A percentile compares a stretch with the other conserved stretches of the same genome.
phyloP scores from a whole-genome alignment of 2,797 vertebrate genomes.

The Lepilemur ruficaudatus region DNA sequence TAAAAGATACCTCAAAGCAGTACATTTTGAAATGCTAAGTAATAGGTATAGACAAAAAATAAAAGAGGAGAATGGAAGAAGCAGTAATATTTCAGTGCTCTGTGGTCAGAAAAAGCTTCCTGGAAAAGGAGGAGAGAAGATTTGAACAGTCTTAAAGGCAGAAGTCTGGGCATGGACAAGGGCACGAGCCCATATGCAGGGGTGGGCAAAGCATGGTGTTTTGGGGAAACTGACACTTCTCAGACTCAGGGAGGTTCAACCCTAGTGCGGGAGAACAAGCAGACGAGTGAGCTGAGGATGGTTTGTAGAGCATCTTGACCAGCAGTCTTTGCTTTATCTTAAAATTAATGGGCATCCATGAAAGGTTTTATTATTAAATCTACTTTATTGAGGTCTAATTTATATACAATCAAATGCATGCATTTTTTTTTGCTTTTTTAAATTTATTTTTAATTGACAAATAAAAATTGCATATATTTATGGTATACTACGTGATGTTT shows the following conservation, averaged over 20 bases:
- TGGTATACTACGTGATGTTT: neutral
- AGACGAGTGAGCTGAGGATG: neutral
- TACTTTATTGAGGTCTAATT: neutral
- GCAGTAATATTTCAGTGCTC: neutral
- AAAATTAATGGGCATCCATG: neutral
- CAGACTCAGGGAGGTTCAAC: neutral
- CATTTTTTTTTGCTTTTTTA: neutral
- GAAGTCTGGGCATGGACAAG: neutral
- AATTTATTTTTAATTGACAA: neutral
- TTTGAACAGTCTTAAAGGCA: neutral
- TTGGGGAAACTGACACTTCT: neutral
- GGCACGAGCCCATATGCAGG: neutral
- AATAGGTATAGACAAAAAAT: neutral
- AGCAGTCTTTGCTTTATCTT: neutral
- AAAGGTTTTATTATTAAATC: neutral
- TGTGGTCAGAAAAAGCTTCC: neutral
- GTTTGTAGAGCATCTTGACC: neutral
- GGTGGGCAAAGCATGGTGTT: too few relatives aligned
- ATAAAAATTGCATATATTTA: neutral
- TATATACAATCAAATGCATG: neutral
- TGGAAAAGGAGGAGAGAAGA: neutral
- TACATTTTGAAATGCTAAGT: slow-evolving; percentile 29
- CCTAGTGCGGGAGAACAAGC: neutral
- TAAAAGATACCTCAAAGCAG: neutral
- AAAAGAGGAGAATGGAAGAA: neutral